phyloP scores from a whole-genome alignment of 2,113 vertebrate species.

The Otis tarda region DNA sequence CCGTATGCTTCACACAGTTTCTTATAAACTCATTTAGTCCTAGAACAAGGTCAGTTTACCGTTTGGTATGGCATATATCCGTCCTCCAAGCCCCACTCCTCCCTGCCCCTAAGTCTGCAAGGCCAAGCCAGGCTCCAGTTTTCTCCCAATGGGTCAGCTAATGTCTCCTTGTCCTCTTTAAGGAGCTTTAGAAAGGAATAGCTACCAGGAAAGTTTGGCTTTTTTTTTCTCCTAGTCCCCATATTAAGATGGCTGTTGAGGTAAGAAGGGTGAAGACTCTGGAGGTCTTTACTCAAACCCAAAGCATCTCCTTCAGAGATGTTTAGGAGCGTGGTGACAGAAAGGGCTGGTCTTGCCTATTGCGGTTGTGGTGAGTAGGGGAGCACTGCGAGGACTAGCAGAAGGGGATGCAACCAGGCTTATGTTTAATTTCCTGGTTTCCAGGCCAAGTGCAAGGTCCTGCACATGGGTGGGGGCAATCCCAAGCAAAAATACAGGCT shows the following conservation, averaged over 20 bases:
- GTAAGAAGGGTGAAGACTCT: background rate
- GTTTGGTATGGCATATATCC: background rate
- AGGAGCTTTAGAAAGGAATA: background rate
- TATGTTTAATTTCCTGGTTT: background rate
- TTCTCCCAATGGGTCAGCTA: background rate
- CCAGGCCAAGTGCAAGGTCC: background rate
- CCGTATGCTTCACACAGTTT: background rate
- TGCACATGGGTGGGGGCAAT: too few species aligned
- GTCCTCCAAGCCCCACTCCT: background rate
- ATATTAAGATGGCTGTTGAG: background rate
- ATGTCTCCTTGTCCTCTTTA: background rate
- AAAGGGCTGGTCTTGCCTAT: background rate
- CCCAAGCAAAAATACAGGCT: too few species aligned
- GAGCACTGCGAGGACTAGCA: background rate
- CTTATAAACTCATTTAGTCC: background rate
- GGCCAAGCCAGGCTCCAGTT: background rate
- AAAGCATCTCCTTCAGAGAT: background rate
- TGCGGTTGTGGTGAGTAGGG: background rate
- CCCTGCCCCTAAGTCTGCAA: background rate
- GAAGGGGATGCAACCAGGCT: background rate
- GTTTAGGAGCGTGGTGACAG: background rate
- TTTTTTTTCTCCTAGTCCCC: background rate
- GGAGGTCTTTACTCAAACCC: background rate
- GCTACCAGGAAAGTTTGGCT: background rate
- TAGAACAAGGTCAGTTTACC: background rate